These are phyloP conservation scores for Eciton burchellii DNA, from an alignment of 1,140 invertebrate species.

Conservation along the genomic window DNA sequence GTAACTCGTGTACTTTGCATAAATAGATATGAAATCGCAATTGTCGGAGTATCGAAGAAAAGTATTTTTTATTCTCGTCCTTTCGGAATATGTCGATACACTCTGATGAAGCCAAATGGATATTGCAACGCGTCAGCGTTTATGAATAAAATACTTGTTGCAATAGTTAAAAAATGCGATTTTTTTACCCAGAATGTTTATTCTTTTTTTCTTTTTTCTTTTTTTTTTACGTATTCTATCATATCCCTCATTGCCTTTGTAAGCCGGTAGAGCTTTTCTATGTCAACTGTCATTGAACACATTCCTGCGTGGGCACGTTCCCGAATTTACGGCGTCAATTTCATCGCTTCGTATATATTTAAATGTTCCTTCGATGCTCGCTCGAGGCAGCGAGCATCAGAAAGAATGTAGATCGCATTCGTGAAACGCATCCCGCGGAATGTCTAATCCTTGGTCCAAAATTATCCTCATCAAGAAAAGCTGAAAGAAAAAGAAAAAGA, in stretches of 20 bases:
- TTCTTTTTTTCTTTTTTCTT: too few species aligned
- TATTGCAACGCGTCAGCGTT: too few species aligned
- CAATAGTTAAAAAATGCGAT: too few species aligned
- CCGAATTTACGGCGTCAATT: constrained; percentile 38
- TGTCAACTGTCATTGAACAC: neutral
- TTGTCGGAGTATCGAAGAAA: neutral
- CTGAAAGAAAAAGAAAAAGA: constrained; percentile 9
- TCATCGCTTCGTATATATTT: constrained; percentile 50
- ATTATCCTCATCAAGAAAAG: constrained; percentile 30
- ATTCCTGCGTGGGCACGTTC: neutral
- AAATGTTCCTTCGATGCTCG: constrained; percentile 26
- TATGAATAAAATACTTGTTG: too few species aligned
- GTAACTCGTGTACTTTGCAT: too few species aligned
- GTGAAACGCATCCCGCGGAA: constrained; percentile 15
- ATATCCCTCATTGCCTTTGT: neutral
- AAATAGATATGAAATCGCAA: too few species aligned
- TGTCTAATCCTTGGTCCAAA: constrained; percentile 40
- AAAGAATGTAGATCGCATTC: constrained; percentile 9
- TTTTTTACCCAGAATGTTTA: too few species aligned
- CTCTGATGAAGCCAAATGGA: too few species aligned
- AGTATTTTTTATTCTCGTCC: neutral
- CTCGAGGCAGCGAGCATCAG: constrained; percentile 10
- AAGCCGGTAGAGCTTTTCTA: constrained; percentile 16
- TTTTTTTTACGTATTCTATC: too few species aligned
- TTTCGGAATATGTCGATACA: too few species aligned